These are phyloP conservation scores for Telmatherina bonti DNA, from an alignment of 2,797 vertebrate species.

Conservation along the genomic window DNA sequence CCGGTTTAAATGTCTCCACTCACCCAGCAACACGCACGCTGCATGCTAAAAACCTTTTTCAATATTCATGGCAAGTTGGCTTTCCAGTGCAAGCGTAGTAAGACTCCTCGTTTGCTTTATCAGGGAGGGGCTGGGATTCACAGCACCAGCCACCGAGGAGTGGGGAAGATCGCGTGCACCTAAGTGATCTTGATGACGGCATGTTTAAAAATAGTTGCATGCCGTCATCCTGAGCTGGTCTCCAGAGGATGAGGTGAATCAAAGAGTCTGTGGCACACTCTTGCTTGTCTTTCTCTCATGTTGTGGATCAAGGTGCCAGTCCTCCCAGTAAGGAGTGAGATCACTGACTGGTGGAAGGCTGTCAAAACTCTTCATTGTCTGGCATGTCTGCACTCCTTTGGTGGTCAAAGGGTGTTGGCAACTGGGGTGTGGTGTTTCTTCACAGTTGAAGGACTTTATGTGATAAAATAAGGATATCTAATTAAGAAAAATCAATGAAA, in stretches of 20 bases:
- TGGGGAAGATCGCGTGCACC: slow-evolving; percentile 18
- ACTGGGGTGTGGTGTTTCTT: slow-evolving; percentile 8
- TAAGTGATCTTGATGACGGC: slow-evolving; percentile 67
- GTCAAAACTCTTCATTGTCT: slow-evolving; percentile 44
- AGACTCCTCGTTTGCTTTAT: slow-evolving; percentile 51
- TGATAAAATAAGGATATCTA: background rate
- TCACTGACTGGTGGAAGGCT: slow-evolving; percentile 46
- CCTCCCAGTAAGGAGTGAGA: slow-evolving; percentile 61
- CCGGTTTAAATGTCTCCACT: slow-evolving; percentile 31
- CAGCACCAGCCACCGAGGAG: slow-evolving; percentile 6
- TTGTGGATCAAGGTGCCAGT: slow-evolving; percentile 66
- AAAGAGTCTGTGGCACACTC: slow-evolving; percentile 36
- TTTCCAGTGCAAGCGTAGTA: slow-evolving; percentile 34
- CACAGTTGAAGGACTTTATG: slow-evolving; percentile 1
- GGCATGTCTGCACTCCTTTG: slow-evolving; percentile 23
- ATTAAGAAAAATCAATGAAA: background rate
- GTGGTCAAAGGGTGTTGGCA: slow-evolving; percentile 26
- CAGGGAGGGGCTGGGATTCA: slow-evolving; percentile 51
- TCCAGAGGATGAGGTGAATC: slow-evolving; percentile 41
- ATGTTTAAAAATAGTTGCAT: slow-evolving; percentile 80
- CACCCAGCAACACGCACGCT: slow-evolving; percentile 31
- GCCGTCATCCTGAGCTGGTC: slow-evolving; percentile 65
- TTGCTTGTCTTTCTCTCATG: slow-evolving; percentile 29
- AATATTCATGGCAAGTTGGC: slow-evolving; percentile 74
- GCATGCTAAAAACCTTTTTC: slow-evolving; percentile 62